These are phyloP conservation scores for Entomobrya proxima DNA, from an alignment of 2,888 invertebrate species.

Conservation along the genomic window DNA sequence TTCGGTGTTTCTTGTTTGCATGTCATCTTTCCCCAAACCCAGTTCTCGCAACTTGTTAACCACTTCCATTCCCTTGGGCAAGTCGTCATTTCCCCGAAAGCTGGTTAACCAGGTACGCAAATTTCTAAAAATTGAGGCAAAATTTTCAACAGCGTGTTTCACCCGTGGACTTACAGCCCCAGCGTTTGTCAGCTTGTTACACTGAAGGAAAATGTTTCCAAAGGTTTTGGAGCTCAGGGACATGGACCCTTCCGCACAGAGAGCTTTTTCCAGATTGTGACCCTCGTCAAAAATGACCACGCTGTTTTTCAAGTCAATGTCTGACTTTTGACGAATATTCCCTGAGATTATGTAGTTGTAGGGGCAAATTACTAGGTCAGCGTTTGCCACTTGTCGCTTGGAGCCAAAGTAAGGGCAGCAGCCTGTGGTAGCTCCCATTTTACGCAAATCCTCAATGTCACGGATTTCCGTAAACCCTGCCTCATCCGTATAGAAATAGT, in stretches of 20 bases:
- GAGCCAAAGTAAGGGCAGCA: constrained; percentile 65
- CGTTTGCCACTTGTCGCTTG: constrained; percentile 19
- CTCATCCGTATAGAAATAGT: not conserved
- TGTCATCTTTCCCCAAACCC: not conserved
- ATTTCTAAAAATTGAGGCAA: too few relatives aligned
- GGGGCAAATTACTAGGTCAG: constrained; percentile 80
- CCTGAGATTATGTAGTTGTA: constrained; percentile 81
- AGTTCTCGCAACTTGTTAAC: not conserved
- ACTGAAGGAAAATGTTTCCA: not conserved
- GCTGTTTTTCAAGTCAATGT: constrained; percentile 77
- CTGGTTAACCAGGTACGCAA: not conserved
- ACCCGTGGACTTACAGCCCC: not conserved
- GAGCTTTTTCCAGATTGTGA: constrained; percentile 80
- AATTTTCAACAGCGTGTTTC: not conserved
- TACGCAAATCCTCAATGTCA: constrained; percentile 70
- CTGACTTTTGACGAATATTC: constrained; percentile 77
- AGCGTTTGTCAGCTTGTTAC: not conserved
- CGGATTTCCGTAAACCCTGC: not conserved
- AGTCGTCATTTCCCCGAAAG: not conserved
- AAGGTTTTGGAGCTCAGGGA: not conserved
- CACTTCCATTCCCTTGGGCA: too few relatives aligned
- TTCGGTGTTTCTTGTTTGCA: not conserved
- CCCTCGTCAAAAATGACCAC: constrained; percentile 80
- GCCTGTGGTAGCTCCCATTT: constrained; percentile 4
- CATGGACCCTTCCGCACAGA: constrained; percentile 77